Evolutionary conservation across 2,888 invertebrate species (phyloP).

Genomic region (Cantharis flavilabris): DNA sequence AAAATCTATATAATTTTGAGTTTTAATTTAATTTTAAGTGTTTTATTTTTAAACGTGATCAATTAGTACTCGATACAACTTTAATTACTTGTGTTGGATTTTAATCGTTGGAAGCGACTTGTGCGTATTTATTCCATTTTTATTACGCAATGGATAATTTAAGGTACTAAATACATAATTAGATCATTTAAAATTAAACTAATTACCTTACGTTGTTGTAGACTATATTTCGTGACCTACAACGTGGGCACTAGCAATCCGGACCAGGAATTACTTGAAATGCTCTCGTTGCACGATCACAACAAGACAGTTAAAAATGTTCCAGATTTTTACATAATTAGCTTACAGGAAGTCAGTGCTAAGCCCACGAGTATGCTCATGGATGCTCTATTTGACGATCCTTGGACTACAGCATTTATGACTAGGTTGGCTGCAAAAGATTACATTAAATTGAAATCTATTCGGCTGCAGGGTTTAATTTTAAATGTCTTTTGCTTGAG

Average conservation of each 20-base stretch:
- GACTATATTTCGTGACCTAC: slow-evolving; percentile 85
- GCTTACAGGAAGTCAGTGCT: slow-evolving; percentile 87
- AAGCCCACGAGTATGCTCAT: slow-evolving; percentile 84
- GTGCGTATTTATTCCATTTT: not conserved
- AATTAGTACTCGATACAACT: not conserved
- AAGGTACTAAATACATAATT: slow-evolving; percentile 30
- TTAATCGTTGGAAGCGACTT: not conserved
- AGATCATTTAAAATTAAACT: not conserved
- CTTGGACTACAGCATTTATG: slow-evolving; percentile 80
- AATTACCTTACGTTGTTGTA: slow-evolving; percentile 49
- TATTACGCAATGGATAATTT: slow-evolving; percentile 40
- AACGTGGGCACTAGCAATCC: slow-evolving; percentile 86
- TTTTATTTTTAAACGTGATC: not conserved
- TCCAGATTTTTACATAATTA: slow-evolving; percentile 85
- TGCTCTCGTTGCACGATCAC: slow-evolving; percentile 67
- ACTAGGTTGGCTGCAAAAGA: slow-evolving; percentile 69
- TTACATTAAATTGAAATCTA: slow-evolving; percentile 78
- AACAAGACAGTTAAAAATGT: slow-evolving; percentile 64
- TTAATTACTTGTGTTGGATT: not conserved
- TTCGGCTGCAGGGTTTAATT: slow-evolving; percentile 83
- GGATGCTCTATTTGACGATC: slow-evolving; percentile 81
- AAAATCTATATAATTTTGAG: not conserved
- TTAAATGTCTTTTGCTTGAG: slow-evolving; percentile 78
- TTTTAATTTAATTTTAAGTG: not conserved
- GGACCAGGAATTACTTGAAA: slow-evolving; percentile 69